Conservation (phyloP, 1,140 invertebrate genomes). For the Spodoptera litura region DNA sequence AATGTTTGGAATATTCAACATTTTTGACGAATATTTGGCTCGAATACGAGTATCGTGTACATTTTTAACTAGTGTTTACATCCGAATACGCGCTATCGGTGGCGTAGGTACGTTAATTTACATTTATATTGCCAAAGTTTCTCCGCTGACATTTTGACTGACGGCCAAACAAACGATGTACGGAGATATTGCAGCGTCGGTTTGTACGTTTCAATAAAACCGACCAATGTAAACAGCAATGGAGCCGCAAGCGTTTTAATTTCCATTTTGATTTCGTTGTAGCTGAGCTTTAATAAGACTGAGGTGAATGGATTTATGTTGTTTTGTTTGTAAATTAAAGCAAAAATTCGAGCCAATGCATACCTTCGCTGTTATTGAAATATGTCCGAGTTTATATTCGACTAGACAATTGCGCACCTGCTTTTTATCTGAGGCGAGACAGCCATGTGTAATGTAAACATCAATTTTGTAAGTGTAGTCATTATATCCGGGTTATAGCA, state of each 20-base stretch:
- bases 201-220: constrained; percentile 2
- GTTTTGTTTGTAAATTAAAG: neutral
- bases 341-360: too few species aligned
- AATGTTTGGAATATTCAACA: neutral
- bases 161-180: constrained; percentile 33
- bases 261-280: constrained; percentile 6
- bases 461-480: too few species aligned
- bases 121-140: constrained; percentile 58
- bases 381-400: too few species aligned
- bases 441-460: too few species aligned
- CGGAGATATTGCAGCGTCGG: constrained; percentile 1
- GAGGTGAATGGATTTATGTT: constrained; percentile 1
- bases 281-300: neutral
- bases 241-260: neutral
- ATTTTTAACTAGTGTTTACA: constrained; percentile 22
- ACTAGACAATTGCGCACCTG: too few species aligned
- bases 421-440: too few species aligned
- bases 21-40: neutral
- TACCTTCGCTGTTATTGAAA: too few species aligned
- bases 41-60: neutral
- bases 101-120: constrained; percentile 48
- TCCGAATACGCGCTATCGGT: constrained; percentile 1
- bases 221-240: constrained; percentile 1
- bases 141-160: constrained; percentile 51
- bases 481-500: too few species aligned